phyloP scores from a whole-genome alignment of 2,797 vertebrate genomes.

The Pseudotriccus pelzelni region DNA sequence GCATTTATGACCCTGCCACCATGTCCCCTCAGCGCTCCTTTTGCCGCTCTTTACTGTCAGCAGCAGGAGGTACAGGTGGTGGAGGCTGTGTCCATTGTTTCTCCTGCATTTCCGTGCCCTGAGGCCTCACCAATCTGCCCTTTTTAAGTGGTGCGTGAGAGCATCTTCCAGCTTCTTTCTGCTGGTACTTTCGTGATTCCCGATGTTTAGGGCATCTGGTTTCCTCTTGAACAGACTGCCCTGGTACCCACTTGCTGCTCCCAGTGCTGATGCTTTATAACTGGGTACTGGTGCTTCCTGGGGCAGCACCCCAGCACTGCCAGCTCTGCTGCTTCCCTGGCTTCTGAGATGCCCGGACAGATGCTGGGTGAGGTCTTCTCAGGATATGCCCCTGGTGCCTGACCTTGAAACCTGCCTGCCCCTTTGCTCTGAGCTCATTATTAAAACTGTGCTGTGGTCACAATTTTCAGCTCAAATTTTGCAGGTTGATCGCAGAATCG shows the following conservation, averaged over 20 bases:
- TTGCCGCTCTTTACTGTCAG: not conserved
- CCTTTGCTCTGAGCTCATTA: not conserved
- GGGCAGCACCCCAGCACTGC: too few species aligned
- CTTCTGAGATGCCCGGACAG: too few species aligned
- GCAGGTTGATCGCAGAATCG: not conserved
- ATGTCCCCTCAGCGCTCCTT: not conserved
- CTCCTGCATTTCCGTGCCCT: not conserved
- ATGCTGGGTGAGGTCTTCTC: not conserved
- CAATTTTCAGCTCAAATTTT: not conserved
- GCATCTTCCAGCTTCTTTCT: not conserved
- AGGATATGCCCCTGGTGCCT: not conserved
- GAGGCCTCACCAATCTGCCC: accelerated
- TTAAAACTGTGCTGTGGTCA: not conserved
- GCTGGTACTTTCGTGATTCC: not conserved
- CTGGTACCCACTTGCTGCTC: accelerated
- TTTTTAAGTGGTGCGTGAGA: not conserved
- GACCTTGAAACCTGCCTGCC: not conserved
- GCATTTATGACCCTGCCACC: not conserved
- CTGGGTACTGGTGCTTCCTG: accelerated
- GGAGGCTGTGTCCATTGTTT: not conserved
- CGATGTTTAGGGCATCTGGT: not conserved
- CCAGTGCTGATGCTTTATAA: not conserved
- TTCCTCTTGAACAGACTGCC: not conserved
- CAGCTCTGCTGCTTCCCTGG: too few species aligned
- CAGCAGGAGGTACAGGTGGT: not conserved